Conservation (phyloP, 2,113 vertebrate species). For the Amblyopsis rosae region DNA sequence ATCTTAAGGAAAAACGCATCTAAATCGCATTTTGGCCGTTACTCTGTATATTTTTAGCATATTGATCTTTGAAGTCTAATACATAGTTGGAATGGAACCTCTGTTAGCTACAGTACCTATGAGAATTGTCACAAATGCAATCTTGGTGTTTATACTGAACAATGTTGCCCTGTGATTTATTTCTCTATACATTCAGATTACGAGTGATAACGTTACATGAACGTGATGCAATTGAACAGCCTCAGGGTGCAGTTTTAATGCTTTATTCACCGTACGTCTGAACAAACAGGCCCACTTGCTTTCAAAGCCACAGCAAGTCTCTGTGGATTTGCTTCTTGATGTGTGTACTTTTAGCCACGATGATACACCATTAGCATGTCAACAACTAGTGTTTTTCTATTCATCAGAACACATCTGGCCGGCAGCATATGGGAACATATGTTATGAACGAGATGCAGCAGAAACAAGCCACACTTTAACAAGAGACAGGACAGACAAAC, state of each 20-base stretch:
- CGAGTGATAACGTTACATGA: slow-evolving; percentile 43
- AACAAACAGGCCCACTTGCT: slow-evolving; percentile 6
- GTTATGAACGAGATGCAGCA: slow-evolving; percentile 3
- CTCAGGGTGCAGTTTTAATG: slow-evolving; percentile 10
- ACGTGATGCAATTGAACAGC: slow-evolving; percentile 20
- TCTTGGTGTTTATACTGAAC: slow-evolving; percentile 53
- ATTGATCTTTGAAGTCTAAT: slow-evolving; percentile 66
- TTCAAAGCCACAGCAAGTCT: neutral
- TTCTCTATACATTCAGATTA: slow-evolving; percentile 25
- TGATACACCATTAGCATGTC: slow-evolving; percentile 14
- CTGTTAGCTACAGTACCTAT: neutral
- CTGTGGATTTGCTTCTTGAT: slow-evolving; percentile 19
- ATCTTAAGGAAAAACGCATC: slow-evolving; percentile 19
- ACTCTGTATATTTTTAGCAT: slow-evolving; percentile 68
- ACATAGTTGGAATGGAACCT: slow-evolving; percentile 30
- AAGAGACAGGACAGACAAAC: slow-evolving; percentile 9
- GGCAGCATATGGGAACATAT: slow-evolving; percentile 2
- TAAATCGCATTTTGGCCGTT: slow-evolving; percentile 36
- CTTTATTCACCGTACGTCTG: slow-evolving; percentile 31
- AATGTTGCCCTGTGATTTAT: slow-evolving; percentile 43
- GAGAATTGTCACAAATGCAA: slow-evolving; percentile 54
- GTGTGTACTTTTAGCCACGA: slow-evolving; percentile 20
- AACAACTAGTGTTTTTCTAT: neutral
- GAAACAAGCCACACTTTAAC: slow-evolving; percentile 4
- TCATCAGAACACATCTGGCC: slow-evolving; percentile 1